Base-by-base conservation (phyloP, 2,113 vertebrate species). In the Poecilia latipinna region DNA sequence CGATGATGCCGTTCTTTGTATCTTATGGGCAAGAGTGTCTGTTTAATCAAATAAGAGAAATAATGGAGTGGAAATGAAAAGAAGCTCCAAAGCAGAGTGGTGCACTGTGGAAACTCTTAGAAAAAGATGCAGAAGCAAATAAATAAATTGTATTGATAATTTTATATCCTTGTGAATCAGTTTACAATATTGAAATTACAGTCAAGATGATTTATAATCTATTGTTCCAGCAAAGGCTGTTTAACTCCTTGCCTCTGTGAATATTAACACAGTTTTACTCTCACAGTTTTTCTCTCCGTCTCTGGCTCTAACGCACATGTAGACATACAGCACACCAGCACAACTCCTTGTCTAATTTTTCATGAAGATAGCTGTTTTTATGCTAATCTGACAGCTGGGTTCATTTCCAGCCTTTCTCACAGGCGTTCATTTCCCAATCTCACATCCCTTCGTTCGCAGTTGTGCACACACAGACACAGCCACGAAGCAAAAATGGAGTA, bases 111-210 rank as follows among this genome's bases (percentile, higher is more conserved):
- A 65, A 68, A 73, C 66, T 77, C 82, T 71, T 71, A 84, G 74
- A 71, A 69, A 67, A 17, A 65, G 83, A 82, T 72, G 67, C 61
- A 35, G 69, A 88, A 84, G 88, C 82, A 90, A 70, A 88, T 88
- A 87, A 91, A 92, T 83, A 89, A 88, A 84, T 85, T 82, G 72
- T 91, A 94, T 93, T 74, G 80, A 93, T 92, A 85, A 88, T 90
- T 87, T 91, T 88, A 82, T 87, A 70, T 87, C 80, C 70, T 74
- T 8, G 73, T 88, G 83, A 91, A 90, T 82, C 87, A 87, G 84
- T 93, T 92, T 90, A 92, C 90, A 91, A 88, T 90, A 91, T 90
- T 74, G 88, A 74, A 90, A 91, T 93, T 93, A 90, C 85, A 92
- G 84, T 91, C 86, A 83, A 64, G 84, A 86, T 93, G 90, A 94